phyloP scores from a whole-genome alignment of 2,888 invertebrate genomes.

The Phragmatobia fuliginosa region DNA sequence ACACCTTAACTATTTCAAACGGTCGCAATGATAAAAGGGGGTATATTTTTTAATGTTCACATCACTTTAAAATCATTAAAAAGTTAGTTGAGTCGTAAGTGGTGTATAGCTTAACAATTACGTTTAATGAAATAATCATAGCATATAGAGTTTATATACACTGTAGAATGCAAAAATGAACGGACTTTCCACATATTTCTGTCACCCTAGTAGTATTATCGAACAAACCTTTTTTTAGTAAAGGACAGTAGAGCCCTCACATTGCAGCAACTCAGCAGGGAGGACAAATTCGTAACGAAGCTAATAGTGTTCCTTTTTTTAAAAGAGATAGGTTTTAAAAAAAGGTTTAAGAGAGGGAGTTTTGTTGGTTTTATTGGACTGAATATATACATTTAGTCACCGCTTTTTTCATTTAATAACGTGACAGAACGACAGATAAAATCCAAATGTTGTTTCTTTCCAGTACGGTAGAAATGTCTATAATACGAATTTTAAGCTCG shows the following conservation, averaged over 20 bases:
- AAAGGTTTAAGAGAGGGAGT: not conserved
- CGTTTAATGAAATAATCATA: no score
- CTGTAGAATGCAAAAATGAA: not conserved
- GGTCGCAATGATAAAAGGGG: no score
- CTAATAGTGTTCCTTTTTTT: not conserved
- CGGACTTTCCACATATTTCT: not conserved
- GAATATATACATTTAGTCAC: not conserved
- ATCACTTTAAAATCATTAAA: no score
- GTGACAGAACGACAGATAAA: no score
- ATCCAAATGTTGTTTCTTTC: no score
- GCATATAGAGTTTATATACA: not conserved
- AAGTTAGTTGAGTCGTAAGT: no score
- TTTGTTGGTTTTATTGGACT: not conserved
- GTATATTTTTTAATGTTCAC: no score
- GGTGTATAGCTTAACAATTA: no score
- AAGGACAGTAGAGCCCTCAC: not conserved
- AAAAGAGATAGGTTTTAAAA: not conserved
- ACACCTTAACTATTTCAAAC: no score
- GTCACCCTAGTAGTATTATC: not conserved
- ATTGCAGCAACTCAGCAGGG: not conserved
- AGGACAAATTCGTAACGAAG: not conserved
- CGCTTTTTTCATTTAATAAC: no score
- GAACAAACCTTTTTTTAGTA: not conserved
- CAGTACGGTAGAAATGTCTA: not conserved
- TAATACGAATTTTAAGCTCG: not conserved